These are phyloP conservation scores for Corythornis vintsioides DNA, from an alignment of 2,113 vertebrate species.

Conservation along the genomic window DNA sequence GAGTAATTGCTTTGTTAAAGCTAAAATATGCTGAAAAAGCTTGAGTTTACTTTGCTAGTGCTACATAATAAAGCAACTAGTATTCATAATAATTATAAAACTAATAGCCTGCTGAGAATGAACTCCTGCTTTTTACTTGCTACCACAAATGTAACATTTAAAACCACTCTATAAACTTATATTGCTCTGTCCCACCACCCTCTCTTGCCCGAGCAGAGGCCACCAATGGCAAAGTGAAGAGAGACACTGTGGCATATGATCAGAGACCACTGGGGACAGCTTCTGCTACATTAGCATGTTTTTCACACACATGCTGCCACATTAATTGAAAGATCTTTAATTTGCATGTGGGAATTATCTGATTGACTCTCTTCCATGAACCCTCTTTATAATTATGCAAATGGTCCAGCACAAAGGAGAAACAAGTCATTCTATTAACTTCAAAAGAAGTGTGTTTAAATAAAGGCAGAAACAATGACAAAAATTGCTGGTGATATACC, in stretches of 20 bases:
- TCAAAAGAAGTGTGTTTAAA: constrained; percentile 40
- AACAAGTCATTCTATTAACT: constrained; percentile 53
- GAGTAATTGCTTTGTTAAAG: constrained; percentile 65
- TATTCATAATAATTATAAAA: constrained; percentile 65
- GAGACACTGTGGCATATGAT: background rate
- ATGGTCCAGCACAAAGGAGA: constrained; percentile 31
- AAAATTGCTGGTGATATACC: background rate
- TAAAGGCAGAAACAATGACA: background rate
- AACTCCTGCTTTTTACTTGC: constrained; percentile 26
- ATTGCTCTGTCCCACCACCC: background rate
- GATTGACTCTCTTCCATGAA: constrained; percentile 50
- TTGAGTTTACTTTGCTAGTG: constrained; percentile 43
- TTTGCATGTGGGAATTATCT: constrained; percentile 70
- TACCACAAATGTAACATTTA: constrained; percentile 11
- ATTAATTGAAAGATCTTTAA: constrained; percentile 59
- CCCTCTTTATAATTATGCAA: constrained; percentile 61
- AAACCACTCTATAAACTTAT: background rate
- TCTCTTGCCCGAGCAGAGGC: background rate
- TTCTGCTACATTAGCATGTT: constrained; percentile 19
- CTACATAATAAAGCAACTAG: constrained; percentile 40
- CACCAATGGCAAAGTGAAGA: background rate
- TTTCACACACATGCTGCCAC: constrained; percentile 35
- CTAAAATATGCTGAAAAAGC: constrained; percentile 58
- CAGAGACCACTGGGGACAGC: background rate
- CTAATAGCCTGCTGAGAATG: constrained; percentile 33